A percentile compares a stretch with the other conserved stretches of the same genome.
phyloP scores from a whole-genome alignment of 2,888 invertebrate genomes.

The Pimpla rufipes region DNA sequence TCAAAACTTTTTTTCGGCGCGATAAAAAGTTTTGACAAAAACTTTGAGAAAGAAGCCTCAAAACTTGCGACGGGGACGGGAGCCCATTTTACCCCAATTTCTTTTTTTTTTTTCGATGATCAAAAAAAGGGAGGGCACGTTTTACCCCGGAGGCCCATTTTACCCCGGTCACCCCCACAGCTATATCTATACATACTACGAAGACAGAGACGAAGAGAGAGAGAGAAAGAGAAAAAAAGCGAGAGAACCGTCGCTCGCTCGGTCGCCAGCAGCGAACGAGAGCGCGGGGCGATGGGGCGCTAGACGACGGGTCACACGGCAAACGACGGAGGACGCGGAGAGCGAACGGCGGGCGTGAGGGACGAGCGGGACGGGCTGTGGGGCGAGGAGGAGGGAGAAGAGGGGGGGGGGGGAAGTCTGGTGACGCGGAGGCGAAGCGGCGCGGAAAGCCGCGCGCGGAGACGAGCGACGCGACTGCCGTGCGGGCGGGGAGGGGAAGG shows the following conservation, averaged over 20 bases:
- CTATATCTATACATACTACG: no score
- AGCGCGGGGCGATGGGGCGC: constrained; percentile 70
- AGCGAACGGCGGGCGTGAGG: constrained; percentile 24
- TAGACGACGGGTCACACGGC: constrained; percentile 68
- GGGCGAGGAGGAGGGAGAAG: not conserved
- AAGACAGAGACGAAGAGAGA: no score
- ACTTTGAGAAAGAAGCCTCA: no score
- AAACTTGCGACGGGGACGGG: no score
- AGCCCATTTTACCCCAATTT: no score
- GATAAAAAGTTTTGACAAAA: no score
- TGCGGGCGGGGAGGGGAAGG: constrained; percentile 61
- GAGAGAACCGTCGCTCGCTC: no score
- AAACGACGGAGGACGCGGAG: constrained; percentile 63
- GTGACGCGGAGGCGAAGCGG: constrained; percentile 63
- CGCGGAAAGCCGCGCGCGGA: constrained; percentile 63
- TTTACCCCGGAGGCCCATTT: no score
- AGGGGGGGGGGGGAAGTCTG: constrained; percentile 22
- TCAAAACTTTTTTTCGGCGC: no score
- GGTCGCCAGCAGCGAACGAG: constrained; percentile 51
- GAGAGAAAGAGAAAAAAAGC: constrained; percentile 60
- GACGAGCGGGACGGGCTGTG: not conserved
- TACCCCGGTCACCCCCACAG: no score
- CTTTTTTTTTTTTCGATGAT: no score
- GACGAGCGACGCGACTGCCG: constrained; percentile 65
- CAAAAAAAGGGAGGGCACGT: no score